These are phyloP conservation scores for Mallateleia sp. DNA, from an alignment of 2,888 invertebrate species.

Conservation along the genomic window DNA sequence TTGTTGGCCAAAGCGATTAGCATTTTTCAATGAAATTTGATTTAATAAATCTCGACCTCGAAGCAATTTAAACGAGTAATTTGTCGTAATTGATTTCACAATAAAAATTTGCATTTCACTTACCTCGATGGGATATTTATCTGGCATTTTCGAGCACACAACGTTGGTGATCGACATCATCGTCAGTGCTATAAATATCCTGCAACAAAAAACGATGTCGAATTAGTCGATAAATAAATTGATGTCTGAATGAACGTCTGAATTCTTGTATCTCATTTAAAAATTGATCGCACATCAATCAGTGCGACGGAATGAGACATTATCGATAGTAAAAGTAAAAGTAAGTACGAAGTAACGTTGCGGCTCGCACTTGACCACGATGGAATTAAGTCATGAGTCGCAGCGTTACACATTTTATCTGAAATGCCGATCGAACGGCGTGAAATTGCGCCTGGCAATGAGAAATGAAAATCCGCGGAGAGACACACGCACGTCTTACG, in stretches of 20 bases:
- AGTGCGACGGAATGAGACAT: constrained; percentile 12
- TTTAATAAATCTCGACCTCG: not conserved
- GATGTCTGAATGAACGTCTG: constrained; percentile 11
- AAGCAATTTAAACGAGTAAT: not conserved
- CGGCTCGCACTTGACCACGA: constrained; percentile 70
- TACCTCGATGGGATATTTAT: constrained; percentile 88
- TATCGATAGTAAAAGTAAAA: constrained; percentile 49
- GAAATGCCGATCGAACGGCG: constrained; percentile 64
- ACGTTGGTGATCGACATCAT: constrained; percentile 83
- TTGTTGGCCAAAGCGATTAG: too few species aligned
- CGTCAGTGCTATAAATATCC: constrained; percentile 85
- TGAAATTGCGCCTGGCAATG: constrained; percentile 69
- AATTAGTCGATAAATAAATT: constrained; percentile 47
- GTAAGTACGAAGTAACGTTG: constrained; percentile 27
- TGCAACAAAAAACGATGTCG: constrained; percentile 82
- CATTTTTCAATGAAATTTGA: too few species aligned
- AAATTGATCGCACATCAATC: constrained; percentile 58
- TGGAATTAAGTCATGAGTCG: constrained; percentile 68
- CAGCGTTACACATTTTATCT: constrained; percentile 69
- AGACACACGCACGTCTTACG: not conserved
- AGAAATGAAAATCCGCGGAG: constrained; percentile 48
- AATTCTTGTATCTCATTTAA: constrained; percentile 30
- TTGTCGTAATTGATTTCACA: not conserved
- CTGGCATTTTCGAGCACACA: constrained; percentile 84
- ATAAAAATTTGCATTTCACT: constrained; percentile 65